Base-by-base conservation (phyloP, 2,888 invertebrate species). In the Masnerella sp. region DNA sequence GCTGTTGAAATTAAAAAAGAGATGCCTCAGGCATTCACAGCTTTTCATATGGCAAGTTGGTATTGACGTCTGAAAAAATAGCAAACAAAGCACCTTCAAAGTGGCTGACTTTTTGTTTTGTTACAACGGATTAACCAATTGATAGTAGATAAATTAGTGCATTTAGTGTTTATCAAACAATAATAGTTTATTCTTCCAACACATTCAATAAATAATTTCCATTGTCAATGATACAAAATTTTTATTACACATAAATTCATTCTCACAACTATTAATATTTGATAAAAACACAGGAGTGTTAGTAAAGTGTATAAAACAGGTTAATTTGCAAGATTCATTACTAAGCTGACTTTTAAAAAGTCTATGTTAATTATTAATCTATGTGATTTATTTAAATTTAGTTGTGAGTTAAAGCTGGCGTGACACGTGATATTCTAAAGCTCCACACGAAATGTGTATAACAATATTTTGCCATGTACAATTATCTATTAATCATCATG, bases 11-110 rank as follows among this genome's bases (percentile, higher is more conserved):
- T 84, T 88, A 88, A 86, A 87, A 87, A 84, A 82, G 82, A 84
- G 89, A 88, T 88, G 89, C 88, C 89, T 81, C 89, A 89, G 73
- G 88, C 83, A 83, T 90, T 93, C 93, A 95, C 90, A 96, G 93
- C 92, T 95, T 95, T 92, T 95, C 95, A 90, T 95, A 96, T 90
- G 95, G 95, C 91, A 94, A 94, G 89, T 93, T 93, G 89, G 95
- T 93, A 90, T 93, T 94, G 89, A 95, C 94, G 90, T 96, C 95
- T 95, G 95, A 90, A 88, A 85, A 87, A 86, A 84, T 78, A 85
- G 81, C 75, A 87, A 86, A 85, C 80, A 85, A 84, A 85, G 83
- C 83, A 81, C 82, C 81, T 84, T 84, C 84, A 84, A 80, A 82
- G 76, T 74, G 18, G 30, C 43, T 71, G 74, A 71, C 43, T 70